A percentile compares a stretch with the other conserved stretches of the same genome.
phyloP scores from a whole-genome alignment of 2,797 vertebrate species.

The Myiotriccus ornatus region DNA sequence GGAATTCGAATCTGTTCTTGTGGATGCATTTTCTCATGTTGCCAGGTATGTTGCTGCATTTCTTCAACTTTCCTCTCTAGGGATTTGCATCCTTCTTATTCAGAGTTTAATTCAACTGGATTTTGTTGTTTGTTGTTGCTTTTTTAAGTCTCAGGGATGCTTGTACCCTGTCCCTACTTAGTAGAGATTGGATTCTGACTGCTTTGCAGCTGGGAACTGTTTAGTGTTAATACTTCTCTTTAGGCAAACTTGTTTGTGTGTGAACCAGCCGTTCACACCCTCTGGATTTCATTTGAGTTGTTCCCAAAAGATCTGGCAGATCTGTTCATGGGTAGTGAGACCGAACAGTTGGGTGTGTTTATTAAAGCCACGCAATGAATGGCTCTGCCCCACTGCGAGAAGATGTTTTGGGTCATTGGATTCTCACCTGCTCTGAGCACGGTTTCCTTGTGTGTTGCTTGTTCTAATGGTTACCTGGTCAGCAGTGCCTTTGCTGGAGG shows the following conservation, averaged over 20 bases:
- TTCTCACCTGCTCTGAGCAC: not conserved
- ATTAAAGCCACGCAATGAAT: not conserved
- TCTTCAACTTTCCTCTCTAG: not conserved
- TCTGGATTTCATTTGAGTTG: not conserved
- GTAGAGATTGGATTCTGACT: not conserved
- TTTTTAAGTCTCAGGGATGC: not conserved
- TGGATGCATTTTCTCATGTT: conserved; percentile 97
- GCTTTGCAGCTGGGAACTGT: too few species aligned
- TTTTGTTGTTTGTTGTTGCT: not conserved
- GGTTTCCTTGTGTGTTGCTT: not conserved
- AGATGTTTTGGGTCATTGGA: not conserved
- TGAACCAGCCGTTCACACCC: not conserved
- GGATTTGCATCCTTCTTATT: not conserved
- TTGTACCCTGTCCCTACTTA: not conserved
- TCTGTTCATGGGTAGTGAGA: not conserved
- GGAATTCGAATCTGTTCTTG: conserved; percentile 93
- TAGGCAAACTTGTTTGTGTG: too few species aligned
- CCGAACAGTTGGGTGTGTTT: not conserved
- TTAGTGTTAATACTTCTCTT: not conserved
- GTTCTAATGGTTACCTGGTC: not conserved
- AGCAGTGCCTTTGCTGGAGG: not conserved
- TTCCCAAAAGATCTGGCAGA: not conserved
- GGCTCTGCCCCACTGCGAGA: not conserved
- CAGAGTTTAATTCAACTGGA: not conserved
- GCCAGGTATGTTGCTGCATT: conserved; percentile 83